Base-by-base conservation (phyloP, 2,888 invertebrate species). In the Lasioglossum malachurum region DNA sequence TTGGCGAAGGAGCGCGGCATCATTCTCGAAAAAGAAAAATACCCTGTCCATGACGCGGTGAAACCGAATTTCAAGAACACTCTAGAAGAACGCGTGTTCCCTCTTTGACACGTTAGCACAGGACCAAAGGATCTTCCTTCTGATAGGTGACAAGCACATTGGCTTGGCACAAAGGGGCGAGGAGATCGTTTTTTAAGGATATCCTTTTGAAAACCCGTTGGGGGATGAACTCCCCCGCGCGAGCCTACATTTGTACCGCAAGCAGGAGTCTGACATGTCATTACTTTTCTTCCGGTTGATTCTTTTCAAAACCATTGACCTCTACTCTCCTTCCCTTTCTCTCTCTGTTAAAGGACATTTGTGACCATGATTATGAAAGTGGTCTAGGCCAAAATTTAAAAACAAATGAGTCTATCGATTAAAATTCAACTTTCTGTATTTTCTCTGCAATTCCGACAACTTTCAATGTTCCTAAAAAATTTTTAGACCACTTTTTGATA, bases 251-350 rank as follows among this genome's bases (percentile, higher is more conserved):
- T 89, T 87, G 79, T 86, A 80, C 84, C 79, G 72, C 79, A 64
- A 88, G 78, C 74, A 75, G 64, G 27, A 69, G 69, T 82, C 75
- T 77, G 87, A 89, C 91, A 84, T 86, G 82, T 80, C 90, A 87
- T 91, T 87, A 88, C 77, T 87, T 89, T 64, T 31, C 31, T 71
- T 75, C 73, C 72, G 41, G 35, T 53, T 57, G 38, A 35, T 10
- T 69, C 71, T 74, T 82, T 64, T 67, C 53, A 78, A 85, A 67
- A 88, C 76, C 87, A 84, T 74, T 16, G 41, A 71, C 41, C 73
- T 77, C 72, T 79, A n/a, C 71, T 23, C 46, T 60, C 64, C 60
- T 60, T 73, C 72, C 0, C 31, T 31, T 31, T 44, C 41, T 64
- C 2, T 10, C 10, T 57, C 4, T 57, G 4, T 67, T 71, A 14